Evolutionary conservation across 2,888 invertebrate genomes (phyloP), one percentile per base, ranked within the genome.

Genomic region (Meteorus colon): DNA sequence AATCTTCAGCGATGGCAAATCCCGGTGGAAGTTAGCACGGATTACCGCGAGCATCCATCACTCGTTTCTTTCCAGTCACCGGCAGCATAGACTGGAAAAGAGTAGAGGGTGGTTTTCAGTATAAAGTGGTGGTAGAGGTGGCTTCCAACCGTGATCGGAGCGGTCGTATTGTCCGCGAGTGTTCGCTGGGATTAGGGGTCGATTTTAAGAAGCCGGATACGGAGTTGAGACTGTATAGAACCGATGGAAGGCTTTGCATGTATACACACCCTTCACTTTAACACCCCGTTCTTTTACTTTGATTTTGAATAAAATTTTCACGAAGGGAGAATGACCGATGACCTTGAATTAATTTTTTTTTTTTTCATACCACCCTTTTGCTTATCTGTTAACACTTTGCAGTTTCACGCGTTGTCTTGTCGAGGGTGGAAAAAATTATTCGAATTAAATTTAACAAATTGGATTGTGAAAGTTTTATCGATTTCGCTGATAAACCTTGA

Each of bases 21-120:
- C 88, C 86, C 85, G 82, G 77, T 86, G 88, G 86, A 89, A 89
- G 88, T 88, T 88, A 86, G 87, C 87, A 79, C 80, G 87, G 89
- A 89, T 89, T 88, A 89, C 87, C 84, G 79, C 84, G 83, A 85
- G 86, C 89, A 89, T 89, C 88, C 88, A 89, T 89, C 89, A 89
- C 86, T 78, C 81, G 66, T 87, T 80, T 87, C 85, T 87, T 87
- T 86, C 79, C 79, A 77, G 77, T 77, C 75, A 75, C 77, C 78
- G 81, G 78, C 79, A 76, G 78, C 77, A 60, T 41, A 51, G 55
- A 55, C 48, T 41, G 66, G 55, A 60, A 59, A 68, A 34, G 16
- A 70, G 76, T 70, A 71, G 73, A 73, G 67, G 62, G 60, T 29
- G 73, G 73, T 71, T 76, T 51, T 41, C 12, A 12, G 70, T 75